A percentile compares a stretch with the other conserved stretches of the same genome.
Evolutionary conservation across 2,797 vertebrate genomes (phyloP).

Genomic region (Ataeniobius toweri): DNA sequence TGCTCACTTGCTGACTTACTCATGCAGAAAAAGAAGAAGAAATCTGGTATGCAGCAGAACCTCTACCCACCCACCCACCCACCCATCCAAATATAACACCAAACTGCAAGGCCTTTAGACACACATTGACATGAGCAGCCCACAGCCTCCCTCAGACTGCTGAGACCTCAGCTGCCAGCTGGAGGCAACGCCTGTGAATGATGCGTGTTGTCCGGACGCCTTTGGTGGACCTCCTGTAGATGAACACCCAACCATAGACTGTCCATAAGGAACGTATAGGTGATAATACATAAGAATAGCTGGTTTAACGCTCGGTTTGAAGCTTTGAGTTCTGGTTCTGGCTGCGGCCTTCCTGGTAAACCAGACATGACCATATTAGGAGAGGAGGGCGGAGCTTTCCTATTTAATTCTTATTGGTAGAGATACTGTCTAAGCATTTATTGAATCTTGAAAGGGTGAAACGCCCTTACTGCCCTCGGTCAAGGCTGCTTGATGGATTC

Average conservation of each 20-base stretch:
- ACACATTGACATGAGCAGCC: constrained; percentile 34
- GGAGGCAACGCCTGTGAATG: not conserved
- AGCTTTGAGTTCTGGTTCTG: not conserved
- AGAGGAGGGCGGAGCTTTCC: not conserved
- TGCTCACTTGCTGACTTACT: constrained; percentile 52
- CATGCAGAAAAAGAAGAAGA: constrained; percentile 33
- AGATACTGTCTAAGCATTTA: too few relatives aligned
- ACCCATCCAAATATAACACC: constrained; percentile 46
- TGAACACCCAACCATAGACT: not conserved
- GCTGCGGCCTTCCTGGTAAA: not conserved
- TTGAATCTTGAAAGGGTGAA: too few relatives aligned
- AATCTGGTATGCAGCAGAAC: constrained; percentile 29
- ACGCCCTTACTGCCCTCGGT: too few relatives aligned
- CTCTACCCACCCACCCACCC: constrained; percentile 43
- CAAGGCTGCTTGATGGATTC: too few relatives aligned
- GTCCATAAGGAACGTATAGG: not conserved
- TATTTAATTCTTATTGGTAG: too few relatives aligned
- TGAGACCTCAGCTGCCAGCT: not conserved
- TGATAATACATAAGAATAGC: not conserved
- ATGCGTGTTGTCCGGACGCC: not conserved
- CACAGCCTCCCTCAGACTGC: constrained; percentile 19
- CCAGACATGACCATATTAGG: not conserved
- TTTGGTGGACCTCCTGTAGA: not conserved
- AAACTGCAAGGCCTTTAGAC: constrained; percentile 18
- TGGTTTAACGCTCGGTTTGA: not conserved